Evolutionary conservation across 2,888 invertebrate genomes (phyloP), one percentile per base, ranked within the genome.

Genomic region (Aromia moschata): DNA sequence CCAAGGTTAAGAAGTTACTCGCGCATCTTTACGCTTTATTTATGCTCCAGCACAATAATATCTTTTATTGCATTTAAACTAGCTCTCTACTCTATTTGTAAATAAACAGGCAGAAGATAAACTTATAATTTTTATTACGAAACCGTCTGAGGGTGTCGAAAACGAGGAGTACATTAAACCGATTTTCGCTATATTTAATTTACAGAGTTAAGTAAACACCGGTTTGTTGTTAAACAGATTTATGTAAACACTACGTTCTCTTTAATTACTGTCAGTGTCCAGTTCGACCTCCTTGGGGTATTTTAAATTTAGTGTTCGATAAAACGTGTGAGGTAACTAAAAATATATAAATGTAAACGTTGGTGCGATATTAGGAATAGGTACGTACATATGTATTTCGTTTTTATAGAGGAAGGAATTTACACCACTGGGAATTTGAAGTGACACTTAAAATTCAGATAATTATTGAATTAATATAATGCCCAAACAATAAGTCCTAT

Each of bases 1-100:
- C 38, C 55, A 55, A 55, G 55, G 55, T 38, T 55, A 45, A 55
- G 45, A 37, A 55, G 37, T 55, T 55, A 44, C 54, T 54, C 54
- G 44, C 54, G 33, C 54, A 44, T 54, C 43, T 54, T 54, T 54
- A 45, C 55, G 38, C 55, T 45, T 55, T 55, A 45, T 55, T 55
- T 55, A 55, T 33, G 36, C 38, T 55, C n/a, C 15, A 9, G 45
- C 38, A 49, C 38, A 49, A 49, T 49, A 53, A 45, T 55, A 55
- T 55, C 45, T 55, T 55, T 55, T 55, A 54, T 53, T 43, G 55
- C 54, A 41, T 54, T 47, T 47, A 37, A 37, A 18, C 33, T 17
- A 25, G 36, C 17, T 49, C 11, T 30, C 18, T n/a, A n/a, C 49
- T 49, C 36, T 49, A 49, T 49, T 49, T 49, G 49, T 38, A 49